A percentile compares a stretch with the other conserved stretches of the same genome.
Evolutionary conservation across 2,888 invertebrate species (phyloP).

Genomic region (Leucania comma): DNA sequence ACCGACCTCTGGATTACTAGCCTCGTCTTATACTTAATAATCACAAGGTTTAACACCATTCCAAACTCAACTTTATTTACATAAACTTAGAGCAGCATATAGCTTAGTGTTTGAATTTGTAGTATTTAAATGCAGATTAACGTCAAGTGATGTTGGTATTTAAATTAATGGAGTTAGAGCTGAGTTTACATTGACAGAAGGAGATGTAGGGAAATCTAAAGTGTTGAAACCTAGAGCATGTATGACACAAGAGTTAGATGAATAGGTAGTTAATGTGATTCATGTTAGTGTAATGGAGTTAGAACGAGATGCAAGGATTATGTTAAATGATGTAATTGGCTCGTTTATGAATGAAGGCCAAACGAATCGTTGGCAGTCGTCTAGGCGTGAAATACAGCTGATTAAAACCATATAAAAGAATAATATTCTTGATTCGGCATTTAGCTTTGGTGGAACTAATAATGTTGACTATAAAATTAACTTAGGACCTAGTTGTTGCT

Average conservation of each 20-base stretch:
- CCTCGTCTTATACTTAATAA: conserved; percentile 50
- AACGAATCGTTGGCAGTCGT: conserved; percentile 29
- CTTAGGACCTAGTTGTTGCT: neutral
- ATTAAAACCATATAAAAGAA: conserved; percentile 31
- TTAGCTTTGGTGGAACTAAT: neutral
- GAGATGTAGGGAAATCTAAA: conserved; percentile 25
- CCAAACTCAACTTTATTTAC: conserved; percentile 27
- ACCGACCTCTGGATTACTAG: conserved; percentile 62
- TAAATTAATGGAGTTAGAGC: neutral
- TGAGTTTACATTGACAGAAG: conserved; percentile 9
- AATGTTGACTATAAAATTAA: neutral
- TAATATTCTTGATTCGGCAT: conserved; percentile 6
- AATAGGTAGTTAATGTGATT: conserved; percentile 51
- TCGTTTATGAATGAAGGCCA: conserved; percentile 49
- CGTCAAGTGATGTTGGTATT: conserved; percentile 17
- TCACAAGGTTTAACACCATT: conserved; percentile 10
- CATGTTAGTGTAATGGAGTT: conserved; percentile 51
- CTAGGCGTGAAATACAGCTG: neutral
- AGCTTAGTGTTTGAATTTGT: neutral
- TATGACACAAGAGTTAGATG: conserved; percentile 47
- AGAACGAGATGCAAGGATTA: conserved; percentile 38
- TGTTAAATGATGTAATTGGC: conserved; percentile 50
- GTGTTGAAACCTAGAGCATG: conserved; percentile 49
- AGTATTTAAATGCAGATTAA: conserved; percentile 15
- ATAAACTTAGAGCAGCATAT: neutral